phyloP scores from a whole-genome alignment of 1,140 invertebrate genomes.

The Papilio dardanus region DNA sequence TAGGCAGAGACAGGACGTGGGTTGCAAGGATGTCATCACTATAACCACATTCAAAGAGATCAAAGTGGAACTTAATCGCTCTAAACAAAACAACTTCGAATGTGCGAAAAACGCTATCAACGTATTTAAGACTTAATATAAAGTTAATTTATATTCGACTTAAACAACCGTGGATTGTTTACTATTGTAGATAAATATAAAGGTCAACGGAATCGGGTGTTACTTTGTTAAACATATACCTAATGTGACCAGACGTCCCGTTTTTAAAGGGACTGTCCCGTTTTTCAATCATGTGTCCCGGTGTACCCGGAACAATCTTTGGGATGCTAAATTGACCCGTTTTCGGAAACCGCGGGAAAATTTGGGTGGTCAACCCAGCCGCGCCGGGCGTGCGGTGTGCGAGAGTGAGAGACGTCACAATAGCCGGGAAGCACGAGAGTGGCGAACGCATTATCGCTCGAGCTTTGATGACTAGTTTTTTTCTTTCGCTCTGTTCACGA shows the following conservation, averaged over 20 bases:
- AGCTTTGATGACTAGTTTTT: too few species aligned
- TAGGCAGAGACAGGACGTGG: not conserved
- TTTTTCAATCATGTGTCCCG: too few species aligned
- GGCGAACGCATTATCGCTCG: too few species aligned
- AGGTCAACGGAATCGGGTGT: constrained; percentile 16
- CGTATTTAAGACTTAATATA: not conserved
- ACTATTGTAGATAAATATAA: constrained; percentile 9
- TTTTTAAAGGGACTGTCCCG: too few species aligned
- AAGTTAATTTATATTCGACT: not conserved
- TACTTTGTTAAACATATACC: not conserved
- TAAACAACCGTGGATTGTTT: not conserved
- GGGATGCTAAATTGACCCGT: too few species aligned
- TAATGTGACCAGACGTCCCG: not conserved
- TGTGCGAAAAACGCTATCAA: constrained; percentile 44
- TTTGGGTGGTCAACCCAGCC: too few species aligned
- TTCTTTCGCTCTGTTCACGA: too few species aligned
- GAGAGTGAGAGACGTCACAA: too few species aligned
- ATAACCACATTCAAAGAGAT: constrained; percentile 64
- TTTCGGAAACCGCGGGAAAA: too few species aligned
- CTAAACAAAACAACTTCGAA: constrained; percentile 48
- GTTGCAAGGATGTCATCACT: constrained; percentile 54
- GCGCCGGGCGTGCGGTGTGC: too few species aligned
- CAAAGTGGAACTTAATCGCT: constrained; percentile 53
- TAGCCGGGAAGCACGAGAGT: too few species aligned
- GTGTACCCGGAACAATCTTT: too few species aligned